Evolutionary conservation across 2,797 vertebrate species (phyloP).

Genomic region (Spinus pinus): DNA sequence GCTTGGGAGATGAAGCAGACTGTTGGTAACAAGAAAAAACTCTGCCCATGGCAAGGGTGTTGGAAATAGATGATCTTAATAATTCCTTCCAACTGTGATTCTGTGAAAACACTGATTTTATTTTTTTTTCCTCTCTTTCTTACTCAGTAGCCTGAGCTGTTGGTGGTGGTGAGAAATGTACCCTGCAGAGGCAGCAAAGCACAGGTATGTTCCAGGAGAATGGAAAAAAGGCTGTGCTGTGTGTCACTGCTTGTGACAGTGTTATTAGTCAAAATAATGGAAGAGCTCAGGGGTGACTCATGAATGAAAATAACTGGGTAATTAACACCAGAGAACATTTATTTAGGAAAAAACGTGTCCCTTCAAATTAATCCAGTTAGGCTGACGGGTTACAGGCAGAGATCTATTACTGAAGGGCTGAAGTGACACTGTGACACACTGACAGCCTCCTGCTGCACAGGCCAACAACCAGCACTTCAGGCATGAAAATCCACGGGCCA

Average conservation of each 20-base stretch:
- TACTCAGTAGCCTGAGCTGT: neutral
- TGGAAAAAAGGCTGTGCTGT: neutral
- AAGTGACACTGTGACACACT: neutral
- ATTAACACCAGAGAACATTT: neutral
- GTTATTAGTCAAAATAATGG: neutral
- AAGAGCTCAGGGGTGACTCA: neutral
- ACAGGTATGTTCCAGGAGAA: neutral
- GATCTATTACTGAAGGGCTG: neutral
- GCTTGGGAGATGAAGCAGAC: neutral
- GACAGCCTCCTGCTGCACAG: neutral
- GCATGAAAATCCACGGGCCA: neutral
- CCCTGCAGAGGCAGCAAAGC: neutral
- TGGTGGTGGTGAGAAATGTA: neutral
- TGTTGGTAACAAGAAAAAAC: neutral
- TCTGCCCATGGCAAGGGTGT: neutral
- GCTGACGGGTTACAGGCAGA: neutral
- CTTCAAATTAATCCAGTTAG: neutral
- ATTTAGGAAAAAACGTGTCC: neutral
- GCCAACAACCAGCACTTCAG: neutral
- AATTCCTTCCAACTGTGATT: neutral
- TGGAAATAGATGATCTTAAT: neutral
- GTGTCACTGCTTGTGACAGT: neutral
- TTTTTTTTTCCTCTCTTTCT: neutral
- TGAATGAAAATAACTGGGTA: neutral
- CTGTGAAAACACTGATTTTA: neutral